phyloP scores from a whole-genome alignment of 2,888 invertebrate species.

The Calliopum simillimum region DNA sequence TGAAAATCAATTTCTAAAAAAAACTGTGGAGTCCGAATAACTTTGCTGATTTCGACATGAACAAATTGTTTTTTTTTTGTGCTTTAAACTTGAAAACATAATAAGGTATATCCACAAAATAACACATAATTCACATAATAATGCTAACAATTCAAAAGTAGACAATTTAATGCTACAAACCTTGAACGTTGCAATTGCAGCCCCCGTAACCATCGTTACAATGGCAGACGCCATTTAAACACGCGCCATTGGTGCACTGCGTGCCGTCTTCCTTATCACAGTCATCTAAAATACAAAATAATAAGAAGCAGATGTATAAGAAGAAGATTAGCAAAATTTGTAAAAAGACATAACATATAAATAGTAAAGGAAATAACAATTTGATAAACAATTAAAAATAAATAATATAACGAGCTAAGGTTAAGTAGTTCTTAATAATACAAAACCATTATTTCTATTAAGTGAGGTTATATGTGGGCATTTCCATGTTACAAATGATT shows the following conservation, averaged over 20 bases:
- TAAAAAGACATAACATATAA: constrained; percentile 22
- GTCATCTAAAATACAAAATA: constrained; percentile 74
- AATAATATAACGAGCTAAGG: constrained; percentile 1
- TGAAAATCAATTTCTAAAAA: no score
- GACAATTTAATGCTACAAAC: constrained; percentile 68
- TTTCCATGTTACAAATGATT: no score
- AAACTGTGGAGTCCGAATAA: no score
- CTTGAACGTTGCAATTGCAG: constrained; percentile 93
- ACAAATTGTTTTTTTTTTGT: no score
- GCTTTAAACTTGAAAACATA: no score
- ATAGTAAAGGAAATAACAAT: constrained; percentile 39
- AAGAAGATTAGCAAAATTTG: constrained; percentile 8
- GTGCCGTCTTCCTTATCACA: constrained; percentile 94
- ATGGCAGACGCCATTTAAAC: constrained; percentile 93
- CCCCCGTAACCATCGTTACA: constrained; percentile 96
- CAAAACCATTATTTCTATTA: no score
- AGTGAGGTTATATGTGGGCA: no score
- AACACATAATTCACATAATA: background rate
- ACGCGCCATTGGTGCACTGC: constrained; percentile 91
- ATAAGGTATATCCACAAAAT: background rate
- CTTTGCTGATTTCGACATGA: no score
- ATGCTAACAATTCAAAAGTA: background rate
- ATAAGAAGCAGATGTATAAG: constrained; percentile 24
- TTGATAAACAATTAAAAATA: constrained; percentile 22
- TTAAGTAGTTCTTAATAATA: background rate